Conservation (phyloP, 2,888 invertebrate genomes). For the Drosophila paracracens region DNA sequence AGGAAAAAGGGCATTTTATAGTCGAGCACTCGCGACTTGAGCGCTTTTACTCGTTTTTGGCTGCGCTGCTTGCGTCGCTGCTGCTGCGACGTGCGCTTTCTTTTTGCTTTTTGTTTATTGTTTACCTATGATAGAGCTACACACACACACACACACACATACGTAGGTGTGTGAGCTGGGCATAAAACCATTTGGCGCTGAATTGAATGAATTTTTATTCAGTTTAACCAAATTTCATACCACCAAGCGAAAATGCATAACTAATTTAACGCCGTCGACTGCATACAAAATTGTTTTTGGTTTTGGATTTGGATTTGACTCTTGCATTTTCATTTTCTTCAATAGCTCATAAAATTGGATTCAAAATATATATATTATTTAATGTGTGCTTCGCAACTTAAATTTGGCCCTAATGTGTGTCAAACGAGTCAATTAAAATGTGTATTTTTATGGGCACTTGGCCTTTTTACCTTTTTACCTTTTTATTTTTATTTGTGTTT, state of each 20-base stretch:
- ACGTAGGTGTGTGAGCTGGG: slow-evolving; percentile 26
- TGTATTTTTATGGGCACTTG: slow-evolving; percentile 47
- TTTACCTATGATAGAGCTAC: slow-evolving; percentile 73
- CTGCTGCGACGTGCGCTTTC: slow-evolving; percentile 72
- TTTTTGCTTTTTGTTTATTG: slow-evolving; percentile 78
- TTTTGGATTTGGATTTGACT: background rate
- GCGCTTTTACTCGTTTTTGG: slow-evolving; percentile 47
- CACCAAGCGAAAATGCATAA: slow-evolving; percentile 60
- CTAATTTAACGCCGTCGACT: slow-evolving; percentile 46
- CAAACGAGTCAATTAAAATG: slow-evolving; percentile 54
- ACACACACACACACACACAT: slow-evolving; percentile 25
- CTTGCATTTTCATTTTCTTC: slow-evolving; percentile 16
- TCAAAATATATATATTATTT: slow-evolving; percentile 15
- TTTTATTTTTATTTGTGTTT: background rate
- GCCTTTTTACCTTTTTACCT: slow-evolving; percentile 42
- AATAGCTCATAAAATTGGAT: slow-evolving; percentile 24
- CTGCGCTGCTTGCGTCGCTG: slow-evolving; percentile 31
- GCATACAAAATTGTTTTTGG: slow-evolving; percentile 55
- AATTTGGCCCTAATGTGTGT: slow-evolving; percentile 45
- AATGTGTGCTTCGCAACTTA: slow-evolving; percentile 7
- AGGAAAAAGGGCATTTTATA: background rate
- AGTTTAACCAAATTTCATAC: slow-evolving; percentile 44
- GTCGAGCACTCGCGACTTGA: background rate
- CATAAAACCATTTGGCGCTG: slow-evolving; percentile 47
- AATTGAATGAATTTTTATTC: slow-evolving; percentile 68